Evolutionary conservation across 2,113 vertebrate genomes (phyloP).

Genomic region (Lophotis ruficrista): DNA sequence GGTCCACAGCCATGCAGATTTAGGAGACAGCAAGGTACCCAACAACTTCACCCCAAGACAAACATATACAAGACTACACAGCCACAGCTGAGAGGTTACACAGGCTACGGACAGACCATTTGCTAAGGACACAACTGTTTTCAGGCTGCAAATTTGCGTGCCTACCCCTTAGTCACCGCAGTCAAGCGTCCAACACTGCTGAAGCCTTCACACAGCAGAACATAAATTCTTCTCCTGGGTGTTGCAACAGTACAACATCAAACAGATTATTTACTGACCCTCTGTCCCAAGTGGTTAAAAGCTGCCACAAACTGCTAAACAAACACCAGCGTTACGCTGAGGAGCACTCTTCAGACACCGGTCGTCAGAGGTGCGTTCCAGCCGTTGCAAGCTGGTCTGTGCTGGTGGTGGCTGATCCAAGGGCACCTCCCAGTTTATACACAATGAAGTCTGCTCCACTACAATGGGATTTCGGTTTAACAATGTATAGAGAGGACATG

Average conservation of each 20-base stretch:
- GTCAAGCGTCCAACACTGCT: neutral
- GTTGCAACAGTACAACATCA: neutral
- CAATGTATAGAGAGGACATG: neutral
- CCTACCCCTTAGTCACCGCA: neutral
- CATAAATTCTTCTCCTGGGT: neutral
- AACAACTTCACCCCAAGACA: neutral
- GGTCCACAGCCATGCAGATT: neutral
- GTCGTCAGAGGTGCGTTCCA: neutral
- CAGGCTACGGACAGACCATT: neutral
- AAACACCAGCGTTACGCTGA: neutral
- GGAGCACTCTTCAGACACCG: neutral
- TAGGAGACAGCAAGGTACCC: neutral
- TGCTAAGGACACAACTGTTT: neutral
- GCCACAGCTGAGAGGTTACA: neutral
- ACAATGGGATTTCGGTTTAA: neutral
- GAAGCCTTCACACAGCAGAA: neutral
- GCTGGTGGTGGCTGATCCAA: neutral
- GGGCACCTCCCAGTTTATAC: conserved; percentile 41
- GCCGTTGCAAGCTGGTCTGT: neutral
- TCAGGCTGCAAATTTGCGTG: neutral
- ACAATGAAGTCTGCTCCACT: neutral
- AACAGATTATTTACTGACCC: neutral
- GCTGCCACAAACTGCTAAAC: neutral
- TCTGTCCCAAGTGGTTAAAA: neutral
- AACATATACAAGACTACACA: neutral